These are phyloP conservation scores for Athalia circularis DNA, from an alignment of 2,888 invertebrate species.

Conservation along the genomic window DNA sequence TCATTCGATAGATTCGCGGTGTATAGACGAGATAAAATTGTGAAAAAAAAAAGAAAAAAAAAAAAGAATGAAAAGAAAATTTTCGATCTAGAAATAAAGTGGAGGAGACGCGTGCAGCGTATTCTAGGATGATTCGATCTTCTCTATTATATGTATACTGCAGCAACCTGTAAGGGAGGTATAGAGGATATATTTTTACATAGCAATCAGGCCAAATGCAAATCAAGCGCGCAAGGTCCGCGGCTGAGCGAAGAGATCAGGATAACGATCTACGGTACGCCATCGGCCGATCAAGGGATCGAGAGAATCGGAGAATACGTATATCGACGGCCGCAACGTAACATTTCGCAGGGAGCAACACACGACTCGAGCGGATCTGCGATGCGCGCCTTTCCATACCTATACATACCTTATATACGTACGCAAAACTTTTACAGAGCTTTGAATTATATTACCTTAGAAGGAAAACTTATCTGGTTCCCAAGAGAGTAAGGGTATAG, in stretches of 20 bases:
- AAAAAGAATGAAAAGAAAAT: too few species aligned
- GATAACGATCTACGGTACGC: slow-evolving; percentile 50
- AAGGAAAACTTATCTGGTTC: slow-evolving; percentile 48
- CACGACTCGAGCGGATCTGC: slow-evolving; percentile 45
- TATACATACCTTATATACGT: not conserved
- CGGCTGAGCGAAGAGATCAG: slow-evolving; percentile 46
- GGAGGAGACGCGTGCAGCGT: not conserved
- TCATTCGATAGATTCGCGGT: not conserved
- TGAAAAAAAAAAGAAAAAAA: not conserved
- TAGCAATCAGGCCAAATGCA: slow-evolving; percentile 48
- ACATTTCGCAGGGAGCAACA: not conserved
- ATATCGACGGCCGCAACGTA: slow-evolving; percentile 30
- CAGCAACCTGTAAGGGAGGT: not conserved
- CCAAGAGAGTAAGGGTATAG: slow-evolving; percentile 31
- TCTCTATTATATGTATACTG: not conserved
- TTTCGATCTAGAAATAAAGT: not conserved
- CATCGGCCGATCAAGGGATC: slow-evolving; percentile 44
- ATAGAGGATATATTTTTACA: slow-evolving; percentile 11
- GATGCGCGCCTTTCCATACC: not conserved
- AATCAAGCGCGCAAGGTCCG: slow-evolving; percentile 48
- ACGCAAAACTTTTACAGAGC: slow-evolving; percentile 48
- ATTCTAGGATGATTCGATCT: not conserved
- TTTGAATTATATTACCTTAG: slow-evolving; percentile 59
- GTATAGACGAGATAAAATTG: not conserved
- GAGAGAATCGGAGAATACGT: slow-evolving; percentile 38